Percentiles rank a stretch among this genome's conserved stretches.
These are phyloP conservation scores for Xiphorhynchus elegans DNA, from an alignment of 2,113 vertebrate species.

Conservation along the genomic window DNA sequence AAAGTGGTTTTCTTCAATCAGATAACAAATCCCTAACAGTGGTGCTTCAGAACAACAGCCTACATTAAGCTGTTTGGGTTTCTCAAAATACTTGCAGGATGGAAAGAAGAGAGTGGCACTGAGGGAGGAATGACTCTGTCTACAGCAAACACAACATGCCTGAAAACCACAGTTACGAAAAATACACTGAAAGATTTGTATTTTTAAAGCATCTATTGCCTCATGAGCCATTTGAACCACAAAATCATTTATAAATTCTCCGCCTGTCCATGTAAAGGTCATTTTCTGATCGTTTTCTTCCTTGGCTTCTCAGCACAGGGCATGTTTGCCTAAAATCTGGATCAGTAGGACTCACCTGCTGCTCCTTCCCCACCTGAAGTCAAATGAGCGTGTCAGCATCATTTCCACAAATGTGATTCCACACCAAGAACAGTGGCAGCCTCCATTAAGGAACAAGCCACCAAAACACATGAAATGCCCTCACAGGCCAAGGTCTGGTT, in stretches of 20 bases:
- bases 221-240: background rate
- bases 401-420: background rate
- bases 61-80: background rate
- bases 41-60: background rate
- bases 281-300: background rate
- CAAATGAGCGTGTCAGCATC: fast-evolving
- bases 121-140: background rate
- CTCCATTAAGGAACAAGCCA: background rate
- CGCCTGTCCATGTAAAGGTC: background rate
- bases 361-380: background rate
- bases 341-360: background rate
- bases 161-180: background rate
- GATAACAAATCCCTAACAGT: background rate
- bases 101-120: background rate
- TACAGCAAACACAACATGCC: background rate
- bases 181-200: background rate
- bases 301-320: background rate
- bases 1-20: background rate
- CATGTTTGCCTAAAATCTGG: background rate
- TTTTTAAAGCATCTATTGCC: background rate
- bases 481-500: background rate
- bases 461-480: background rate
- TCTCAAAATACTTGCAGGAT: background rate
- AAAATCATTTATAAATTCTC: background rate
- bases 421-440: fast-evolving